Base-by-base conservation (phyloP, 1,140 invertebrate species). In the Lepidurus packardi region DNA sequence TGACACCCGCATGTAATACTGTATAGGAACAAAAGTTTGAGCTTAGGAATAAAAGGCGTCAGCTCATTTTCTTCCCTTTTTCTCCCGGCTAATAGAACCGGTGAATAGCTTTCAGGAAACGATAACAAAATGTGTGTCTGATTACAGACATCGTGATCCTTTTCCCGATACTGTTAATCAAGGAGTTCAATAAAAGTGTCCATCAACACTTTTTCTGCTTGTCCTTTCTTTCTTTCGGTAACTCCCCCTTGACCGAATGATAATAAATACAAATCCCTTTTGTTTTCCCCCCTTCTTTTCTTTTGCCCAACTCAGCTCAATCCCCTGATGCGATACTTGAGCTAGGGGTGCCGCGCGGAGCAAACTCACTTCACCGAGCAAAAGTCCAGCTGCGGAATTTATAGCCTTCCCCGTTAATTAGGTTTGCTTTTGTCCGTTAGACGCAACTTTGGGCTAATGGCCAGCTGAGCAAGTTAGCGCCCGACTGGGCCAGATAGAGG, bases 401-500 rank as follows among this genome's bases (percentile, higher is more conserved):
- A 65, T 65, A 65, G 53, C 53, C 53, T 65, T 65, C 13, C 7
- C n/a, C 53, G 53, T 65, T 65, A 65, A 65, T 65, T 65, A 65
- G 53, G 53, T 65, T 65, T 65, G 53, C 53, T 65, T 65, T 65
- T 65, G 53, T 65, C 53, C 53, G 53, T 65, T 65, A 65, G 53
- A 16, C 21, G 53, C 53, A 65, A 65, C 53, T 65, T 65, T 65
- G 53, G 53, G 53, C 53, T 65, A 65, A 65, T 65, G 53, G 53
- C 53, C 53, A 65, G 13, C 53, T 65, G 13, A 65, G 13, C 53
- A 65, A 65, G 53, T 65, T 65, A 65, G 53, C 53, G 21, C 53
- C 53, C 53, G 53, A n/a, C 13, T 13, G 53, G 53, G n/a, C 16
- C 53, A 13, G 34, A 65, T 21, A 7, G 53, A 65, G 53, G 34